A percentile compares a stretch with the other conserved stretches of the same genome.
These are phyloP conservation scores for Cavia porcellus DNA, from an alignment of 2,113 vertebrate genomes.

Conservation along the genomic window DNA sequence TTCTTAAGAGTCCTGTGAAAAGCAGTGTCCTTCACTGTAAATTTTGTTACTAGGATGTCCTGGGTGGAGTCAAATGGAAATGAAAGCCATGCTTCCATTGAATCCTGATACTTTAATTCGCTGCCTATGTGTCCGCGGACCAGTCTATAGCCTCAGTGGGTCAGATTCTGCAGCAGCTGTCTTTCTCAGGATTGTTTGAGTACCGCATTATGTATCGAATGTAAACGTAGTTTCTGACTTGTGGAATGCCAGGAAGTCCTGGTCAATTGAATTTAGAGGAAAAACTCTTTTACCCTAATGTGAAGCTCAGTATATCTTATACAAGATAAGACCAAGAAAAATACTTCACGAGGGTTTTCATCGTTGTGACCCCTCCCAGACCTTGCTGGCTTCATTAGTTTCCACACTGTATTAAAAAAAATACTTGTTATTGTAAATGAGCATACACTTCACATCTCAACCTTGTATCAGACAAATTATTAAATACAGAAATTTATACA, in stretches of 20 bases:
- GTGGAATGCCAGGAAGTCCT: not conserved
- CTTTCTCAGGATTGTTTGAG: not conserved
- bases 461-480: not conserved
- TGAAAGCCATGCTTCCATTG: not conserved
- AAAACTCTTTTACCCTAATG: not conserved
- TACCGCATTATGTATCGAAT: not conserved
- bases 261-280: constrained; percentile 16
- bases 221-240: not conserved
- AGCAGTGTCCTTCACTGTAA: not conserved
- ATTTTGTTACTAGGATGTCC: not conserved
- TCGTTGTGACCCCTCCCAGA: not conserved
- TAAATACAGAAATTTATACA: not conserved
- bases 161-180: not conserved
- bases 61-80: not conserved
- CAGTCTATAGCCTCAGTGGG: not conserved
- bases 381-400: constrained; percentile 11
- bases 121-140: not conserved
- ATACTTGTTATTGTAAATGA: not conserved
- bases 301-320: not conserved
- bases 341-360: not conserved
- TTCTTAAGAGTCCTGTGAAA: not conserved
- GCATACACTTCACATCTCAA: constrained; percentile 9
- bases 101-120: not conserved
- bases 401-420: not conserved
- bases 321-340: not conserved